Evolutionary conservation across 92 coral and sea anemone species (phyloP), one percentile per base, ranked within the genome.

Genomic region (Heliopora coerulea): DNA sequence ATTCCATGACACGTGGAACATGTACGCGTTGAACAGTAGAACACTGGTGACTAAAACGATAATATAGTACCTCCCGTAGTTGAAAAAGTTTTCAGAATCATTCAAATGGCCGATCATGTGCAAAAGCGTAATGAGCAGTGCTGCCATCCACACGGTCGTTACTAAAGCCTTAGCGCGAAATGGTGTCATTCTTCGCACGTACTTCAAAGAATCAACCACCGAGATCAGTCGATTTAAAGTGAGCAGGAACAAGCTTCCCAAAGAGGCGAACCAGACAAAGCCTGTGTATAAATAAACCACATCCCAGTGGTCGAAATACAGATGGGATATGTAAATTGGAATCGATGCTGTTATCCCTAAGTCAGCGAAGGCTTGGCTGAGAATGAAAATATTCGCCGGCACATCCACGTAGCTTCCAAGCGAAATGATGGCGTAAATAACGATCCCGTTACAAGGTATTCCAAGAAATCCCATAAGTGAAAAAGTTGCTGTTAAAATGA

Each of bases 361-460:
- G 34, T 70, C 77, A 8, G 77, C 34, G 18, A 70, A 70, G 15
- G 63, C 62, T 54, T 70, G 77, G 12, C 77, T 54, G 26, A 70
- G 77, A 41, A 70, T 70, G 23, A 70, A 70, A 25, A 70, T 70
- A 49, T 70, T 70, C 20, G 49, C 77, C 0, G 77, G 77, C n/a
- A 70, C 63, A 26, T 70, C 77, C 13, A 54, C 27, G 64, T 70
- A 70, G 58, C 17, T 19, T 15, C 63, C 42, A 17, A 52, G 4
- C 2, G 77, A 52, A 54, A 32, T 52, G n/a, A 70, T 31, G 0
- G 32, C 41, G 50, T 54, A 70, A 26, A 70, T 37, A 6, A 32
- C 63, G 29, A 70, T 33, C 3, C 62, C 77, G 27, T 70, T 70
- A 34, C 62, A 62, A 9, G 35, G 15, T 1, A 70, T 21, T 9